Base-by-base conservation (phyloP, 2,113 vertebrate genomes). In the Tor tambroides region DNA sequence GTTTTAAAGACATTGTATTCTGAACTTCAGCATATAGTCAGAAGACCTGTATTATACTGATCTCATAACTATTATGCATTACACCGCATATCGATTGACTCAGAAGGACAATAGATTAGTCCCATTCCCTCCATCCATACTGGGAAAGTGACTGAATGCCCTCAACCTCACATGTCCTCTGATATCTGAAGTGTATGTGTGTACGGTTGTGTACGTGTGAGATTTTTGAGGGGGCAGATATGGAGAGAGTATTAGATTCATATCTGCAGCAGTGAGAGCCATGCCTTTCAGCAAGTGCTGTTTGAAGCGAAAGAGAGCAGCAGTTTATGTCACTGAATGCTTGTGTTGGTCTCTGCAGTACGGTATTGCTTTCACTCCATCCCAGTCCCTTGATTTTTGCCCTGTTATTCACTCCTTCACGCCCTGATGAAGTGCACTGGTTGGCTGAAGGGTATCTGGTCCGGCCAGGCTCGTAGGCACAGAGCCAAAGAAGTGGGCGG, bases 401-500 rank as follows among this genome's bases (percentile, higher is more conserved):
- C 82, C 72, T 56, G 23, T 80, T 32, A n/a, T 15, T 28, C 4
- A 28, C 38, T 30, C 71, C 28, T 5, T 75, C 84, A 63, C 75
- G 38, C n/a, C 30, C 54, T 54, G 54, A 41, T 51, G 32, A 26
- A 41, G 77, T 75, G 84, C 89, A 79, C 87, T 90, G 87, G 56
- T 87, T 91, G 89, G 89, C 90, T 89, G 89, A 85, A 63, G 63
- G 85, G 46, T 83, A 38, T 28, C 86, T 43, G 69, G 38, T 85
- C 90, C 87, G 87, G 84, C 87, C 75, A 5, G 69, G 69, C 86
- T 78, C 77, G 21, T 61, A 85, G 92, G 93, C 91, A 91, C 84
- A 41, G 69, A 89, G 91, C 92, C 94, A 94, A 87, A 32, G 75
- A 89, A 76, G 80, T 71, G 88, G 91, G 90, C 77, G 91, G 26